A percentile compares a stretch with the other conserved stretches of the same genome.
Evolutionary conservation across 1,140 invertebrate species (phyloP).

Genomic region (Dinothrombium tinctorium): DNA sequence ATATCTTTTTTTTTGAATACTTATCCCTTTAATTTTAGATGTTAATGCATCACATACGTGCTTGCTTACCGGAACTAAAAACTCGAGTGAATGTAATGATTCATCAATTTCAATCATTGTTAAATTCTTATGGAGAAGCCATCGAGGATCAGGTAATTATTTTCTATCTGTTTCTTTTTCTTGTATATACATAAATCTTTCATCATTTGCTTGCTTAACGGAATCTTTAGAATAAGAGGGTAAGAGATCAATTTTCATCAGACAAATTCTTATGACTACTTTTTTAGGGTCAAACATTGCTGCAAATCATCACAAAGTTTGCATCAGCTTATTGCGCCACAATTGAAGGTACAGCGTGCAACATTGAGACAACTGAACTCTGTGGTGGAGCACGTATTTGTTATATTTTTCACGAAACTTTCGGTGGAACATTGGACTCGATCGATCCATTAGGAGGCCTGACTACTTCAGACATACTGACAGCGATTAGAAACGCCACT

Average conservation of each 20-base stretch:
- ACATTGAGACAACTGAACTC: constrained; percentile 93
- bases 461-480: constrained; percentile 81
- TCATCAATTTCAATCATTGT: constrained; percentile 86
- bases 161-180: too few species aligned
- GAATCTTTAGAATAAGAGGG: too few species aligned
- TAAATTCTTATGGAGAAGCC: constrained; percentile 90
- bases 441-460: constrained; percentile 82
- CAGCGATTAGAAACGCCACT: constrained; percentile 92
- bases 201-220: too few species aligned
- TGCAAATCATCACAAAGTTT: constrained; percentile 98
- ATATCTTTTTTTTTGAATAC: too few species aligned
- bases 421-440: constrained; percentile 67
- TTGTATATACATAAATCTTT: too few species aligned
- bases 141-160: constrained; percentile 88
- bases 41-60: constrained; percentile 97
- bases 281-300: constrained; percentile 71
- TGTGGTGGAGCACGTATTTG: constrained; percentile 96
- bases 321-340: constrained; percentile 91
- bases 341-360: constrained; percentile 83
- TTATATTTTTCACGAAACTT: constrained; percentile 98
- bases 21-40: too few species aligned
- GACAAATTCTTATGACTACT: too few species aligned
- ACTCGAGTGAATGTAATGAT: too few species aligned
- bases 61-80: constrained; percentile 94
- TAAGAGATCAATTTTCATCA: too few species aligned